Evolutionary conservation across 2,113 vertebrate genomes (phyloP).

Genomic region (Sialia sialis): DNA sequence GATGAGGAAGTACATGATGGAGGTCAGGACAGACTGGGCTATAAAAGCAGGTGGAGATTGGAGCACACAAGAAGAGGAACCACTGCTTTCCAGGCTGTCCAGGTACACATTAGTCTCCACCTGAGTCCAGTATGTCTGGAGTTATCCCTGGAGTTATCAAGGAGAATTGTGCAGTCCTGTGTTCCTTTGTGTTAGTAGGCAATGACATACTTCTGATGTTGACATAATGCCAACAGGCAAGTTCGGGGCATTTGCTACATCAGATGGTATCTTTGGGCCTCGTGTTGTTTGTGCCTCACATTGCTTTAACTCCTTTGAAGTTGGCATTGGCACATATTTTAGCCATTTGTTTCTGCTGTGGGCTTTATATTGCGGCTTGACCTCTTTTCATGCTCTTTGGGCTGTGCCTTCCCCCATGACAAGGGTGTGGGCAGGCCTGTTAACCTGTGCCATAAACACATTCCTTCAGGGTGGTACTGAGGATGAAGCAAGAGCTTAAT

Average conservation of each 20-base stretch:
- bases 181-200: neutral
- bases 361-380: conserved; percentile 15
- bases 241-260: neutral
- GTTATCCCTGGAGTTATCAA: neutral
- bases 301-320: neutral
- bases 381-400: conserved; percentile 43
- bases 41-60: neutral
- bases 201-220: neutral
- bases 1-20: neutral
- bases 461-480: conserved; percentile 51
- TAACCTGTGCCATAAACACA: conserved; percentile 59
- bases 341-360: neutral
- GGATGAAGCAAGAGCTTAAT: conserved; percentile 59
- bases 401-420: conserved; percentile 41
- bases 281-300: neutral
- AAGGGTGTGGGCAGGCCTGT: conserved; percentile 43
- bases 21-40: neutral
- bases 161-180: rapidly evolving
- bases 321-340: neutral
- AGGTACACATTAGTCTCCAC: rapidly evolving
- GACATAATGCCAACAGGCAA: neutral
- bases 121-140: neutral
- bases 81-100: neutral
- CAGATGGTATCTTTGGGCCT: neutral
- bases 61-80: neutral